Conservation (phyloP, 2,888 invertebrate genomes). For the Acanthosepion lycidas region DNA sequence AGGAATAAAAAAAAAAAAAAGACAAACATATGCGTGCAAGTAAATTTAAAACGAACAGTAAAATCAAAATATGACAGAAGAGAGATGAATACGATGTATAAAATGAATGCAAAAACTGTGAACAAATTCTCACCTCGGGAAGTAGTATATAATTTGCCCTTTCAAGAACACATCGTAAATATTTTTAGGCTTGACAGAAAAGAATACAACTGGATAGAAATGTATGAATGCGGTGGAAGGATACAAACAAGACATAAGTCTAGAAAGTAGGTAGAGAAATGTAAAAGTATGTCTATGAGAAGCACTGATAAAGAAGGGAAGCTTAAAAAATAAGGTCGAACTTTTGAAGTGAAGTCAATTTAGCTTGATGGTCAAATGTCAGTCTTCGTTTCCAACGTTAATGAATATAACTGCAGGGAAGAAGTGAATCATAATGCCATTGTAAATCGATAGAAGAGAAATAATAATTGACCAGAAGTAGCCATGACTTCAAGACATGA, state of each 20-base stretch:
- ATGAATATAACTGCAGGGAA: not conserved
- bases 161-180: not conserved
- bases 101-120: too few relatives aligned
- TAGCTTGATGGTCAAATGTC: not conserved
- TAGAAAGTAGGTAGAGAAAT: not conserved
- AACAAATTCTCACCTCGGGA: not conserved
- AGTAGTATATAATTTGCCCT: not conserved
- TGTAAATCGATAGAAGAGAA: not conserved
- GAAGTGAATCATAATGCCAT: not conserved
- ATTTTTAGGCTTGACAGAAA: not conserved
- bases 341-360: not conserved
- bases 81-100: too few relatives aligned
- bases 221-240: too few relatives aligned
- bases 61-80: not conserved
- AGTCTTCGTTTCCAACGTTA: not conserved
- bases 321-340: not conserved
- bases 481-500: not conserved
- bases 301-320: not conserved
- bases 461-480: not conserved
- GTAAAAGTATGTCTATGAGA: not conserved
- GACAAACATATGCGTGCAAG: not conserved
- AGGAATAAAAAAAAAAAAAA: not conserved
- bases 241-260: accelerated
- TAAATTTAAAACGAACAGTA: not conserved
- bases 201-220: not conserved